phyloP scores from a whole-genome alignment of 2,113 vertebrate species.

The Tupaia tana region DNA sequence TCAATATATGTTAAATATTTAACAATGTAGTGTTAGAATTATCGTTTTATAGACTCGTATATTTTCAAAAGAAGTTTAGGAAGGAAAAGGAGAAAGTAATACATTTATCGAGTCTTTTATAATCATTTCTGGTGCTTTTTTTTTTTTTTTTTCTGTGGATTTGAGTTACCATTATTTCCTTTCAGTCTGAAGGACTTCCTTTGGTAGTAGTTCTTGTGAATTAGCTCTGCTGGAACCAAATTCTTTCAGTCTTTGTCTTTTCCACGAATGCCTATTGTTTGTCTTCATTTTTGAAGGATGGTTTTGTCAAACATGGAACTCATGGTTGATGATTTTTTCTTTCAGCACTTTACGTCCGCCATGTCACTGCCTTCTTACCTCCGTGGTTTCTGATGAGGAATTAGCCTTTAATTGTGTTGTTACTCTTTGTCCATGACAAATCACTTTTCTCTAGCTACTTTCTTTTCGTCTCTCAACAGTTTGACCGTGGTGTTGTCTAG shows the following conservation, averaged over 20 bases:
- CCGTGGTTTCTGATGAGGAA: too few relatives aligned
- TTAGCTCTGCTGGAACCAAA: background rate
- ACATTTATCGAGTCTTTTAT: too few relatives aligned
- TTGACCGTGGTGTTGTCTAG: background rate
- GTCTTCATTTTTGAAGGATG: background rate
- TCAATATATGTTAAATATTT: background rate
- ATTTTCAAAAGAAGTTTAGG: background rate
- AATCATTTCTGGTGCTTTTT: background rate
- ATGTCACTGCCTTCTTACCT: rapidly evolving
- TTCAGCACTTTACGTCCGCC: background rate
- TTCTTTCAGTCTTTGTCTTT: background rate
- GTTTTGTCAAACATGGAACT: background rate
- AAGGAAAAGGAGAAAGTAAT: background rate
- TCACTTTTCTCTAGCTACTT: background rate
- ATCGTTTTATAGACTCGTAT: background rate
- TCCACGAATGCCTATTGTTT: background rate
- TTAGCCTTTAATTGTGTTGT: rapidly evolving
- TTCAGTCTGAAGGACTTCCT: background rate
- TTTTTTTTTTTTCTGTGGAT: background rate
- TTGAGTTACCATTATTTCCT: background rate
- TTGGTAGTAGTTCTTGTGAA: background rate
- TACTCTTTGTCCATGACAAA: rapidly evolving
- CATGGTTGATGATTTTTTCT: background rate
- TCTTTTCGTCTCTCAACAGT: background rate
- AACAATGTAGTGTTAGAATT: too few relatives aligned